phyloP scores from a whole-genome alignment of 2,797 vertebrate genomes.

The Clarias fuscus region DNA sequence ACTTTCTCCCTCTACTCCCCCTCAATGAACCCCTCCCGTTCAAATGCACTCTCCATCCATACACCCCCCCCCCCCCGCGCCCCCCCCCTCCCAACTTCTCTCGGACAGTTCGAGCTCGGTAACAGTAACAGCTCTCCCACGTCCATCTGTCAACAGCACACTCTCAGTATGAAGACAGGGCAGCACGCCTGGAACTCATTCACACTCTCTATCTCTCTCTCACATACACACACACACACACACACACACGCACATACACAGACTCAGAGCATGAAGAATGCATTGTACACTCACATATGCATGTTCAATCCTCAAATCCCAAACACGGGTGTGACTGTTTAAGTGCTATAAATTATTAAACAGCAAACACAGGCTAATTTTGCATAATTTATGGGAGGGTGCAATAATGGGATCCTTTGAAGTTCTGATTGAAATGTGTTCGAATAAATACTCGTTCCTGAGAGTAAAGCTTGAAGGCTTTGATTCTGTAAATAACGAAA shows the following conservation, averaged over 20 bases:
- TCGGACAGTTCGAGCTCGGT: constrained; percentile 71
- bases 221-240: not conserved
- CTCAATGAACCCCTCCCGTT: constrained; percentile 26
- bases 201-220: constrained; percentile 52
- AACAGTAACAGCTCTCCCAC: constrained; percentile 78
- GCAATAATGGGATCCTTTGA: constrained; percentile 59
- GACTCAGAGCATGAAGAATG: constrained; percentile 22
- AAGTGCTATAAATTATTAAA: constrained; percentile 79
- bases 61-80: not conserved
- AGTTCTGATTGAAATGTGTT: constrained; percentile 53
- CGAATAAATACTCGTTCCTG: constrained; percentile 43
- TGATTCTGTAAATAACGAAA: constrained; percentile 50
- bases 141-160: constrained; percentile 77
- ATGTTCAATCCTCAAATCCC: constrained; percentile 46
- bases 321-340: constrained; percentile 70
- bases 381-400: constrained; percentile 67
- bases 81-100: constrained; percentile 49
- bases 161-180: constrained; percentile 63
- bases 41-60: constrained; percentile 38
- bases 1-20: constrained; percentile 29
- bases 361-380: constrained; percentile 76
- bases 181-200: constrained; percentile 57
- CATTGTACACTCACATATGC: constrained; percentile 36
- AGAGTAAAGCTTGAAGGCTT: constrained; percentile 10
- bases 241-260: constrained; percentile 34